These are phyloP conservation scores for Xylota segnis DNA, from an alignment of 2,888 invertebrate species.

Conservation along the genomic window DNA sequence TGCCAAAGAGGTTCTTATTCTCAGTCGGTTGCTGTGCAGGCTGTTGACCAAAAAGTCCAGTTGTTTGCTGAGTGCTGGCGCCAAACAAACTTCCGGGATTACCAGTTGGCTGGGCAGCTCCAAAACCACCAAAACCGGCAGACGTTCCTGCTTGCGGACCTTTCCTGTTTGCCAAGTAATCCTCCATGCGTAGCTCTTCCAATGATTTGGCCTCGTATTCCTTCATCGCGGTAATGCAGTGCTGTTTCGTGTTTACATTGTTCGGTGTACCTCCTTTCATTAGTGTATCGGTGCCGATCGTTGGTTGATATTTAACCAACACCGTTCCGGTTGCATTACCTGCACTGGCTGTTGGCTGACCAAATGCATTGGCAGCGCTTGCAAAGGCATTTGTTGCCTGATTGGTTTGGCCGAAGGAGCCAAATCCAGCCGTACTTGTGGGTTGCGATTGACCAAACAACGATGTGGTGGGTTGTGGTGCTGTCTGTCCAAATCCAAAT, in stretches of 20 bases:
- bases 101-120: conserved; percentile 83
- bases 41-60: conserved; percentile 85
- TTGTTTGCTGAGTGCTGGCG: conserved; percentile 83
- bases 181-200: conserved; percentile 97
- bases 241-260: conserved; percentile 96
- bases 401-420: conserved; percentile 88
- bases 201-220: conserved; percentile 97
- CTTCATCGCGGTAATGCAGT: conserved; percentile 99
- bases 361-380: conserved; percentile 82
- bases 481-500: conserved; percentile 82
- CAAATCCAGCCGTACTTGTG: conserved; percentile 85
- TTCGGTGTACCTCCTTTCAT: conserved; percentile 94
- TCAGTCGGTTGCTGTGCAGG: conserved; percentile 82
- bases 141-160: conserved; percentile 86
- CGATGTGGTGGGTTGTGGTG: conserved; percentile 83
- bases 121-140: conserved; percentile 80
- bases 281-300: conserved; percentile 95
- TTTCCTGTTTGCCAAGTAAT: conserved; percentile 96
- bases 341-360: conserved; percentile 79
- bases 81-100: conserved; percentile 85
- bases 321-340: conserved; percentile 88
- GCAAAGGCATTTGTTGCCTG: conserved; percentile 86
- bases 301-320: conserved; percentile 92
- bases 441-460: conserved; percentile 86
- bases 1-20: conserved; percentile 86